Base-by-base conservation (phyloP, 2,888 invertebrate genomes). In the Parnassius glacialis region DNA sequence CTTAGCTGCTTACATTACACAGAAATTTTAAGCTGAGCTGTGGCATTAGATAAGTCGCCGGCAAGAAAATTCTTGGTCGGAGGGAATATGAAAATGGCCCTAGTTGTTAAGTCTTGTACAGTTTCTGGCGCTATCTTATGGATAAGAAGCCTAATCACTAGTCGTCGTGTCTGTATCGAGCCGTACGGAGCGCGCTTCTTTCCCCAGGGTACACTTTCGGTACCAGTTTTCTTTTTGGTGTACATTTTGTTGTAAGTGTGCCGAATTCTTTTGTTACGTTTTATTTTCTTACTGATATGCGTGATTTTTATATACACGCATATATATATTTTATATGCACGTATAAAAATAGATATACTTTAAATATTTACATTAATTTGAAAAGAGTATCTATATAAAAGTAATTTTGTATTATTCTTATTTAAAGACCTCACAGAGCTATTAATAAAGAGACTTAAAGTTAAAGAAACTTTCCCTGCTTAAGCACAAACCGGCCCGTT, bases 101-200 rank as follows among this genome's bases (percentile, higher is more conserved):
- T 91, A 91, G 91, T 90, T 90, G 91, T 90, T 90, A 91, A 91
- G 90, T 91, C 91, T 90, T 88, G 88, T 85, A 89, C 90, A 90
- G 90, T 91, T 90, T 90, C 88, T 88, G 86, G 84, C 90, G 90
- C 90, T 90, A 90, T 90, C 91, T 89, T 80, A 76, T 84, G 91
- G 92, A 90, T 91, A 91, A 90, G 90, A 81, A 85, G 90, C 87
- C 92, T 91, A 91, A 92, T 91, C 92, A 90, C 91, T 90, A 85
- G 90, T 83, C 90, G 89, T 90, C 90, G 89, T 84, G 85, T 84
- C 89, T 90, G 89, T 90, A 91, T 90, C 89, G 87, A 87, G 83
- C 83, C 85, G 83, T 72, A 78, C 81, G 82, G 80, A 82, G 83
- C 85, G 87, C 83, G 77, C 80, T 81, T 83, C 78, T 80, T 83